Evolutionary conservation across 2,113 vertebrate genomes (phyloP).

Genomic region (Dicentrarchus labrax): DNA sequence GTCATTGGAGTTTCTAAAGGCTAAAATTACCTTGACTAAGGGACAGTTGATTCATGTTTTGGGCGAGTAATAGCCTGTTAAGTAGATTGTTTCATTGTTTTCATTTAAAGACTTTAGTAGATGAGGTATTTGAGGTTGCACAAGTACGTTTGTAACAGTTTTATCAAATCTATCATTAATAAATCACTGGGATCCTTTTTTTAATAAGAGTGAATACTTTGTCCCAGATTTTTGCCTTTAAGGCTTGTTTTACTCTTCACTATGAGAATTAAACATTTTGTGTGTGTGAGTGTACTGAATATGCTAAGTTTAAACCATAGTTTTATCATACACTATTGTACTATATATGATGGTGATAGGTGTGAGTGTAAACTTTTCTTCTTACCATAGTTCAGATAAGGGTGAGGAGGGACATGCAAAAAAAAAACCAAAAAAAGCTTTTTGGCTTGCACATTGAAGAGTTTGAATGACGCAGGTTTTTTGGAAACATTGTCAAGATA

Average conservation of each 20-base stretch:
- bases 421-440: constrained; percentile 4
- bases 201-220: not conserved
- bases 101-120: not conserved
- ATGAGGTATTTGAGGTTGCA: not conserved
- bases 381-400: not conserved
- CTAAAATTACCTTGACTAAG: constrained; percentile 8
- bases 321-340: not conserved
- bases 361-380: not conserved
- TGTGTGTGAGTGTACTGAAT: not conserved
- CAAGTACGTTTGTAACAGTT: not conserved
- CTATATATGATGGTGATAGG: too few relatives aligned
- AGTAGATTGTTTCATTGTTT: not conserved
- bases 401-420: not conserved
- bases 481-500: constrained; percentile 37
- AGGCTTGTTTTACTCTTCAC: not conserved
- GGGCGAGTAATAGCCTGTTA: not conserved
- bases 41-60: not conserved
- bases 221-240: not conserved
- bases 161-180: not conserved
- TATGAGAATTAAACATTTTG: too few relatives aligned
- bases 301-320: not conserved
- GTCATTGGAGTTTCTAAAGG: constrained; percentile 1
- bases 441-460: constrained; percentile 6
- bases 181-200: not conserved
- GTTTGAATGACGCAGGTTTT: constrained; percentile 38